Evolutionary conservation across 2,888 invertebrate species (phyloP).

Genomic region (Timema cristinae): DNA sequence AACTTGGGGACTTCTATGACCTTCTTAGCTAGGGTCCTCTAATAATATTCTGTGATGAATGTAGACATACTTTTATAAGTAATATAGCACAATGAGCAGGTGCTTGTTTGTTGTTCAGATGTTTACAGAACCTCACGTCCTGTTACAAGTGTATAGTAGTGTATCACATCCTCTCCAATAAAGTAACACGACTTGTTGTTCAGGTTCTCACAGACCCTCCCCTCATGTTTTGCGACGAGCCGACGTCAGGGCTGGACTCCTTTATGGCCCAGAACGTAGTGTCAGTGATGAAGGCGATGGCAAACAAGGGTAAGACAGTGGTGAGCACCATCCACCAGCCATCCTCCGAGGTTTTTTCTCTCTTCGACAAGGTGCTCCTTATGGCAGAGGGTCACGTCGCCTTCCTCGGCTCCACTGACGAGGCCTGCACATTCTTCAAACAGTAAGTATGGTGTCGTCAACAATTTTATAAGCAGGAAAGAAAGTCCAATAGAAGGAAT

Average conservation of each 20-base stretch:
- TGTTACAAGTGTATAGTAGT: no score
- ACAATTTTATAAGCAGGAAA: no score
- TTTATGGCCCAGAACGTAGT: conserved; percentile 95
- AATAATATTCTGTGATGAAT: no score
- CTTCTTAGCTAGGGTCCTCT: no score
- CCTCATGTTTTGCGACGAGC: conserved; percentile 94
- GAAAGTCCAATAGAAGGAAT: no score
- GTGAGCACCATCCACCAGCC: conserved; percentile 95
- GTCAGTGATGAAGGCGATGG: conserved; percentile 53
- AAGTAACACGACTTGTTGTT: no score
- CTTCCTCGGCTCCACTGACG: conserved; percentile 75
- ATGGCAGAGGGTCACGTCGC: conserved; percentile 91
- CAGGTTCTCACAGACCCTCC: conserved; percentile 88
- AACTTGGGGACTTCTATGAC: no score
- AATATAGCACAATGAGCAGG: no score
- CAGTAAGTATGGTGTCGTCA: conserved; percentile 55
- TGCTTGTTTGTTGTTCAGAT: no score
- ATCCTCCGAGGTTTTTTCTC: conserved; percentile 81
- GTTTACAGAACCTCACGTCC: no score
- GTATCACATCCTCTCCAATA: no score
- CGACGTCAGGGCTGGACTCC: conserved; percentile 93
- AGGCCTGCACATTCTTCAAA: conserved; percentile 75
- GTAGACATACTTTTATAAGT: no score
- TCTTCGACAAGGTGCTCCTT: conserved; percentile 84
- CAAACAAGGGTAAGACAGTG: conserved; percentile 74